Conservation (phyloP, 2,888 invertebrate genomes). For the Lepidonotus clava region DNA sequence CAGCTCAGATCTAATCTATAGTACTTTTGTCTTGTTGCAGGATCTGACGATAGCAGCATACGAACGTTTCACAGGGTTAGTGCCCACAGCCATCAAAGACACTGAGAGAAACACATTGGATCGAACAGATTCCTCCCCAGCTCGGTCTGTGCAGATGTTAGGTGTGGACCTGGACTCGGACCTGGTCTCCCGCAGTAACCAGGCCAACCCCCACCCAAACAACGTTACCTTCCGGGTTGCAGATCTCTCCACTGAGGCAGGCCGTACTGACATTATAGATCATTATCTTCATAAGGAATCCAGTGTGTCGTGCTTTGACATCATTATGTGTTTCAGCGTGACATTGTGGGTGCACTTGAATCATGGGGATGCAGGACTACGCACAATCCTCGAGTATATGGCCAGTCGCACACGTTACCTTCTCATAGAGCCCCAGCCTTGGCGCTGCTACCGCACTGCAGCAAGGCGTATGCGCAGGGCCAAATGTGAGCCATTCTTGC, state of each 20-base stretch:
- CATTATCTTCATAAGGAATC: conserved; percentile 49
- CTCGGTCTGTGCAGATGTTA: conserved; percentile 82
- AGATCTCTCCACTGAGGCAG: conserved; percentile 74
- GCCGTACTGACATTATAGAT: conserved; percentile 84
- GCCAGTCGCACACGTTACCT: conserved; percentile 83
- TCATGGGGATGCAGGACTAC: conserved; percentile 88
- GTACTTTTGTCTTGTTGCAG: conserved; percentile 81
- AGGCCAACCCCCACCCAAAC: conserved; percentile 37
- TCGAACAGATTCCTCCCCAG: not conserved
- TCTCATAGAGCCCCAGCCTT: conserved; percentile 91
- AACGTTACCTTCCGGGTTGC: conserved; percentile 56
- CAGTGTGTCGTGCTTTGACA: conserved; percentile 53
- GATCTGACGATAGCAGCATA: conserved; percentile 85
- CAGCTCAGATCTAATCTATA: too few species aligned
- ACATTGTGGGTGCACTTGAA: conserved; percentile 96
- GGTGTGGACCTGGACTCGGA: conserved; percentile 89
- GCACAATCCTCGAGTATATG: conserved; percentile 84
- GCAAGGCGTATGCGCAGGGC: conserved; percentile 86
- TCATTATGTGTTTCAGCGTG: conserved; percentile 88
- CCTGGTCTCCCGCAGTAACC: conserved; percentile 86
- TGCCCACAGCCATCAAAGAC: too few species aligned
- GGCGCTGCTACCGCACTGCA: conserved; percentile 91
- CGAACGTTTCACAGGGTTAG: conserved; percentile 78
- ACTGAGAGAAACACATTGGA: too few species aligned
- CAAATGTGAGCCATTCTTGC: conserved; percentile 84